These are phyloP conservation scores for Mythimna loreyi DNA, from an alignment of 2,888 invertebrate genomes.

Conservation along the genomic window DNA sequence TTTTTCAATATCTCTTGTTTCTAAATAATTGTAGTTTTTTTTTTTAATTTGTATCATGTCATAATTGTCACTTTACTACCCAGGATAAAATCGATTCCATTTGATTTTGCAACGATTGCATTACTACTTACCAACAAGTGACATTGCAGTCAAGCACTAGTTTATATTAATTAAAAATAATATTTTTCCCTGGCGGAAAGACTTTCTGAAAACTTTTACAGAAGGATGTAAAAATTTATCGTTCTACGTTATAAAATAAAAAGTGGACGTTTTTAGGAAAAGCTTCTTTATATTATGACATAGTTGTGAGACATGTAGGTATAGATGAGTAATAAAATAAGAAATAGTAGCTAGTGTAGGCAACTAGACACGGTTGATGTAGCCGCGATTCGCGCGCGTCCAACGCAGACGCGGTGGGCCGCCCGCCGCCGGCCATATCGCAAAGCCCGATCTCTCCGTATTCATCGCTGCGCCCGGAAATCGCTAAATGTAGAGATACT, in stretches of 20 bases:
- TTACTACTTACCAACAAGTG: too few species aligned
- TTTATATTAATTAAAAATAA: too few species aligned
- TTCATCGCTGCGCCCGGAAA: conserved; percentile 84
- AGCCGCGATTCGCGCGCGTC: conserved; percentile 70
- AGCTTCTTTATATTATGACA: not conserved
- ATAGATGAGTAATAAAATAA: conserved; percentile 12
- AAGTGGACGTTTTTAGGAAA: not conserved
- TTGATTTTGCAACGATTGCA: too few species aligned
- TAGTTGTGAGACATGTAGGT: not conserved
- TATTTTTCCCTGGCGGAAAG: not conserved
- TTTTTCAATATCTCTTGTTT: not conserved
- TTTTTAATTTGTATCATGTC: not conserved
- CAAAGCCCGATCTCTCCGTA: conserved; percentile 85
- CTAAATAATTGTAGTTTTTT: too few species aligned
- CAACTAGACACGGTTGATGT: conserved; percentile 66
- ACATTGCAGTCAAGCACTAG: too few species aligned
- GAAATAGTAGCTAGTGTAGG: conserved; percentile 19
- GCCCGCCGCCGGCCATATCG: conserved; percentile 79
- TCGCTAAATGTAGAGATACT: conserved; percentile 85
- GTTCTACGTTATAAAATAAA: not conserved
- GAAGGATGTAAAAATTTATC: not conserved
- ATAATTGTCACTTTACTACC: not conserved
- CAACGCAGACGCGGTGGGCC: conserved; percentile 65
- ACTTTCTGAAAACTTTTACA: conserved; percentile 1
- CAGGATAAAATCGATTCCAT: not conserved